phyloP scores from a whole-genome alignment of 1,140 invertebrate species.

The Drosophila navojoa region DNA sequence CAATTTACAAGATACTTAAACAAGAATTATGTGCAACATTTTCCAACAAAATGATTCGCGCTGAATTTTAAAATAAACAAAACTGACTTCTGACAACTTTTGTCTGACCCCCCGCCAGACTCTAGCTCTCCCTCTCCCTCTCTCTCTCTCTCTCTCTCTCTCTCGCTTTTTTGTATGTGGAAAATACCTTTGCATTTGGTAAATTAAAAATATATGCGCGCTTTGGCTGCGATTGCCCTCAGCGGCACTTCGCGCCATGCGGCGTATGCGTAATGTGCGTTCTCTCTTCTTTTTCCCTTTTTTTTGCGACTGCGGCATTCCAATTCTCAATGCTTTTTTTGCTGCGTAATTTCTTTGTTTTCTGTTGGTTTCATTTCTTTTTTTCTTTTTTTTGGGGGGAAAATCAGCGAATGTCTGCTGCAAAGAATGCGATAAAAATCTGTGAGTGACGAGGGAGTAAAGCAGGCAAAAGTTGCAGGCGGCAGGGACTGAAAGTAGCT shows the following conservation, averaged over 20 bases:
- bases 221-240: conserved; percentile 1
- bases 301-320: background rate
- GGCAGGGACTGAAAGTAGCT: background rate
- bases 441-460: background rate
- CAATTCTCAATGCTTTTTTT: conserved; percentile 1
- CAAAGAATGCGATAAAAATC: background rate
- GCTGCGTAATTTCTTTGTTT: background rate
- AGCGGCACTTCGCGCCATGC: conserved; percentile 3
- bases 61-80: conserved; percentile 82
- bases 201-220: conserved; percentile 64
- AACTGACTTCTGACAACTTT: conserved; percentile 74
- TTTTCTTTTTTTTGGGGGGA: background rate
- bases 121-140: too few species aligned
- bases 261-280: conserved; percentile 31
- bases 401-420: background rate
- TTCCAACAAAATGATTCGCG: conserved; percentile 80
- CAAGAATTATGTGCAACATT: conserved; percentile 83
- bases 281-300: too few species aligned
- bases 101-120: background rate
- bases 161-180: background rate
- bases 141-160: background rate
- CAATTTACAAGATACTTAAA: conserved; percentile 83
- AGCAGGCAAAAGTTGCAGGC: background rate
- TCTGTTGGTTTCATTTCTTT: background rate
- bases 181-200: conserved; percentile 28